Evolutionary conservation across 2,888 invertebrate genomes (phyloP).

Genomic region (Caenorhabditis doughertyi): DNA sequence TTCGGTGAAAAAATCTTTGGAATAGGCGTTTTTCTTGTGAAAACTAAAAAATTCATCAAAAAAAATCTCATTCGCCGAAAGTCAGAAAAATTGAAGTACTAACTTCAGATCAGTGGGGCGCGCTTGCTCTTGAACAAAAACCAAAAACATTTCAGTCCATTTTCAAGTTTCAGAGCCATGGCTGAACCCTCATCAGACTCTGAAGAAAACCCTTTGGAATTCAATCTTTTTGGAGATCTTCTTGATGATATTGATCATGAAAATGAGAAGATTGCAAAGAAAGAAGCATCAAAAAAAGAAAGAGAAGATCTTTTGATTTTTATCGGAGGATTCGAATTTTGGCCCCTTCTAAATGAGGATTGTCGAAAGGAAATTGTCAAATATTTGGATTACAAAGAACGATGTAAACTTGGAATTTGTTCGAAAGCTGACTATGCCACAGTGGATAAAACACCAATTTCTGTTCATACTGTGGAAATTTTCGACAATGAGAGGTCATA

Average conservation of each 20-base stretch:
- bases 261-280: not conserved
- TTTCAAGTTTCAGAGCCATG: too few species aligned
- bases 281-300: not conserved
- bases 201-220: not conserved
- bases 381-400: constrained; percentile 6
- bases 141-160: too few species aligned
- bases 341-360: constrained; percentile 3
- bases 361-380: not conserved
- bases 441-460: not conserved
- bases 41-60: too few species aligned
- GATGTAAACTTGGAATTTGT: constrained; percentile 6
- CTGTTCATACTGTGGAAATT: constrained; percentile 6
- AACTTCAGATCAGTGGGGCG: too few species aligned
- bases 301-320: not conserved
- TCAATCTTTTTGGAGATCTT: not conserved
- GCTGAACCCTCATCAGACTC: too few species aligned
- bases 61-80: too few species aligned
- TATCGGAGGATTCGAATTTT: not conserved
- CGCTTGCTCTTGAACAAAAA: too few species aligned
- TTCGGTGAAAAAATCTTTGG: too few species aligned
- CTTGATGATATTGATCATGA: not conserved
- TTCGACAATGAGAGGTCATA: not conserved
- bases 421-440: constrained; percentile 8
- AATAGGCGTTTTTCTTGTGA: too few species aligned
- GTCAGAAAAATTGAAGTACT: too few species aligned